Evolutionary conservation across 2,113 vertebrate species (phyloP), one percentile per base, ranked within the genome.

Genomic region (Zosterops lateralis): DNA sequence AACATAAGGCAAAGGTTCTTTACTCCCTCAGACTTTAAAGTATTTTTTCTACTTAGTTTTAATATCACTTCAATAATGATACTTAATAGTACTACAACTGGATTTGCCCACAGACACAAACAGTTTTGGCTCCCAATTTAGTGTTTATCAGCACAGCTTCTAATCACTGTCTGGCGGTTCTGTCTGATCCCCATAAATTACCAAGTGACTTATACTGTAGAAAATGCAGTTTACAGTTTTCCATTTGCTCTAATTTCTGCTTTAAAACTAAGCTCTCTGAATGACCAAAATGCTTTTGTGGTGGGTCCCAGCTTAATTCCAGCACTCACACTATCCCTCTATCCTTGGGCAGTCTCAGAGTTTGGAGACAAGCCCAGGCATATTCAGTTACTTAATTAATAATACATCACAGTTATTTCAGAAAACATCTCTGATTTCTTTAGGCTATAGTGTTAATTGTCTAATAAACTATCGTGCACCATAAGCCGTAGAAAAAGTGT

Each of bases 361-460:
- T 88, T 62, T 91, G 81, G 75, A 96, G 60, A 72, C 19, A 87
- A 93, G 84, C 48, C 60, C 44, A 67, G 67, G 24, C 62, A 90
- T 53, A 87, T 47, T 25, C 58, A 80, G 45, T 21, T 78, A 78
- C 77, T 85, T 91, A 78, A 92, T 95, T 82, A 93, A 89, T 90
- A 94, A 93, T 89, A 80, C 34, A 86, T 74, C 66, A 94, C 24
- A 92, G 58, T 85, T 94, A 85, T 53, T 96, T 89, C 92, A 86
- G 78, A 92, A 95, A 94, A 91, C 4, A 4, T 42, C 74, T 84
- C 64, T 34, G 42, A 79, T 89, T 82, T 93, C 90, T 95, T 91
- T 44, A 93, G 67, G 77, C 36, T 0, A 60, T 8, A 83, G 14
- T 29, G 53, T 77, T 84, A 80, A 75, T 86, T 87, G 61, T 82